Base-by-base conservation (phyloP, 2,888 invertebrate genomes). In the Dicyrtomina minuta region DNA sequence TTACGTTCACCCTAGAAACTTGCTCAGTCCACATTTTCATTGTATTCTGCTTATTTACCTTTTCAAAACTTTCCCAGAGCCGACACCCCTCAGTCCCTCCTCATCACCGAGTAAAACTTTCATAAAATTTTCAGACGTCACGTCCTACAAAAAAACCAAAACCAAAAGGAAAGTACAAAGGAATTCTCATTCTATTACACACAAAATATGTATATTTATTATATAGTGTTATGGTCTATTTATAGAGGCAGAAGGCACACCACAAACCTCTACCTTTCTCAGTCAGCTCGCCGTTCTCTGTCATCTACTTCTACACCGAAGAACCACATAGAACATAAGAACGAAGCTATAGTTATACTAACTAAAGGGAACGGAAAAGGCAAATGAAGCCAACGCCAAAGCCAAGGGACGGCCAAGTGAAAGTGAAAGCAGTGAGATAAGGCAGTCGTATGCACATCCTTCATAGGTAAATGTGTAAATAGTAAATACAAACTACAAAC, bases 51-150 rank as follows among this genome's bases (percentile, higher is more conserved):
- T 62, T 69, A 70, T 71, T 66, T 76, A 83, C 83, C 82, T 82
- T 72, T 82, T 79, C 22, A 84, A 75, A 33, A 84, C 83, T 80
- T 83, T 83, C 33, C 85, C 85, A 70, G 83, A 83, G 20, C 86
- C 86, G 66, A 81, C 79, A 15, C 83, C 83, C 26, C 77, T 77
- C 77, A 86, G 79, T 20, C 80, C 82, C 67, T 80, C 77, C 58
- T 81, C 79, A 72, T 87, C 81, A 20, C 88, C 87, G 65, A 80
- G 80, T 20, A 88, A 80, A 44, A 87, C 82, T 73, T 84, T 84
- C 59, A 87, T 78, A 79, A 88, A 88, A 75, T 84, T 84, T 49
- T 83, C 79, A 12, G 86, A 84, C 6, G 82, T 86, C 2, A 87
- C 86, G 72, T 83, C 82, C 83, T 84, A 75, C 1, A n/a, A n/a